Evolutionary conservation across 2,797 vertebrate genomes (phyloP), one percentile per base, ranked within the genome.

Genomic region (Xyrichtys novacula): DNA sequence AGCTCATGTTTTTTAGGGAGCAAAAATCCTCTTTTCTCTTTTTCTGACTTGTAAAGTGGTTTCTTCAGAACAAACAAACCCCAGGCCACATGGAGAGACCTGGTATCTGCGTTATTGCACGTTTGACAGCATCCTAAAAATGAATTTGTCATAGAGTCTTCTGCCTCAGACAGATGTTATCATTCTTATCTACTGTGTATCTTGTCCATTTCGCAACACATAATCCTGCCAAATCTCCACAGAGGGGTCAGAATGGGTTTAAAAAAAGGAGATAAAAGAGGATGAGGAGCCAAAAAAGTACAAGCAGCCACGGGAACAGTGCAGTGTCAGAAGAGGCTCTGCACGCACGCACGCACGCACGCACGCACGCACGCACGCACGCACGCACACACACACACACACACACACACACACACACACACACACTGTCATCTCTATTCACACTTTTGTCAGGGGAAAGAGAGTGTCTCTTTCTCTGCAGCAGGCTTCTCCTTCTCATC

Each of bases 391-490:
- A 71, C 65, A 11, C 74, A 73, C 22, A 34, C 71, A 69, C 69
- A 81, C 73, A 74, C 60, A 59, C 58, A 56, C 31, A 19, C n/a
- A 52, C 55, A 71, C 65, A 11, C 74, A 73, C 22, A 34, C 71
- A 69, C 69, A 81, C 73, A 74, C 32, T 78, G 53, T 76, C 72
- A 31, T 89, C 80, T 85, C 69, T 79, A 39, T 65, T 73, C 83
- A 64, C 74, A 78, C 74, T 77, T 82, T 71, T 9, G 56, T 85
- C 78, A 73, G 68, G 82, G 80, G 74, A 34, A 34, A 80, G 72
- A 80, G 68, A 79, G 75, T 80, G 61, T 80, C 76, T 80, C 79
- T 82, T 81, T 69, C 80, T 81, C 82, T 83, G 84, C 86, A 86
- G 87, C 81, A 81, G 71, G 44, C 67, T 78, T 81, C 74, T 74